Conservation (phyloP, 1,140 invertebrate genomes). For the Parapsyche elsis region DNA sequence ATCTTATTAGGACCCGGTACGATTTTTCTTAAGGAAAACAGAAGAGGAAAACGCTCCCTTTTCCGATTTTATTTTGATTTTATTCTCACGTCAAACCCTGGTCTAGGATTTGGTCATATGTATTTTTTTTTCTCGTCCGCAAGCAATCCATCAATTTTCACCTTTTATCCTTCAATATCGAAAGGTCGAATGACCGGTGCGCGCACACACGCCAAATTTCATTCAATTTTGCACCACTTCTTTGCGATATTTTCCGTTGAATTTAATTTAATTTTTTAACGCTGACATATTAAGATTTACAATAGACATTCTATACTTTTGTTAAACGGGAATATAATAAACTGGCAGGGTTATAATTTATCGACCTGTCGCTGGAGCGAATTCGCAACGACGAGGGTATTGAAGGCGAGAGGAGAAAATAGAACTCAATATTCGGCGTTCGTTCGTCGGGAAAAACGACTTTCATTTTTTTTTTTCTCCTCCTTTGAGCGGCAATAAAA, state of each 20-base stretch:
- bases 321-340: not conserved
- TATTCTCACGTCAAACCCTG: slow-evolving; percentile 9
- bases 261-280: no score
- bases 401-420: not conserved
- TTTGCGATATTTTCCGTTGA: no score
- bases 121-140: not conserved
- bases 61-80: slow-evolving; percentile 18
- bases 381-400: not conserved
- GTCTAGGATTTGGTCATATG: not conserved
- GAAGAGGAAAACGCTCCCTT: not conserved
- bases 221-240: no score
- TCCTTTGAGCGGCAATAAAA: slow-evolving; percentile 40
- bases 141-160: slow-evolving; percentile 37
- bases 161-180: slow-evolving; percentile 10
- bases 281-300: no score
- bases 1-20: slow-evolving; percentile 21
- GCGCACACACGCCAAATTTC: no score
- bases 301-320: no score
- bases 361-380: not conserved
- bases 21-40: not conserved
- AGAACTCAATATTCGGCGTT: slow-evolving; percentile 15
- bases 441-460: slow-evolving; percentile 18
- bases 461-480: slow-evolving; percentile 17
- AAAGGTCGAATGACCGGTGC: not conserved
- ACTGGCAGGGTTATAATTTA: not conserved